These are phyloP conservation scores for Harlomillsia oculata DNA, from an alignment of 1,140 invertebrate species.

Conservation along the genomic window DNA sequence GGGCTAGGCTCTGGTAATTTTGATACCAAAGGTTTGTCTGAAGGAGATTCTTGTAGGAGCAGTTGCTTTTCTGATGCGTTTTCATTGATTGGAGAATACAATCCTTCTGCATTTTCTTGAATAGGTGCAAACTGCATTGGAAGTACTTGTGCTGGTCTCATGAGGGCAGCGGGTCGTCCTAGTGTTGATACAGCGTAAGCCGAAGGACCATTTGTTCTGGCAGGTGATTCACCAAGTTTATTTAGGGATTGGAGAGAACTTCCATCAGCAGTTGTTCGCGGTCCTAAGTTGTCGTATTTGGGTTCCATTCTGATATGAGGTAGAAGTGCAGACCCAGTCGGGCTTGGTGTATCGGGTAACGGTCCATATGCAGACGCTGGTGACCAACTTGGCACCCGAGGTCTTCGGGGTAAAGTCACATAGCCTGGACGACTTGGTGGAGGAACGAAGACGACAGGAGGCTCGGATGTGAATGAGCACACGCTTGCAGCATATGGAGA, in stretches of 20 bases:
- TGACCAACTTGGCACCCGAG: conserved; percentile 64
- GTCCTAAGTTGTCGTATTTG: conserved; percentile 81
- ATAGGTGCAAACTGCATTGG: conserved; percentile 25
- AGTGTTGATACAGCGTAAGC: conserved; percentile 1
- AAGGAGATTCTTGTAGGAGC: conserved; percentile 11
- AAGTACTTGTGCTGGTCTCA: conserved; percentile 6
- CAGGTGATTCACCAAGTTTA: conserved; percentile 24
- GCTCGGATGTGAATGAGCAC: conserved; percentile 24
- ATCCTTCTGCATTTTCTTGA: conserved; percentile 16
- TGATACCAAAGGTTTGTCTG: conserved; percentile 2
- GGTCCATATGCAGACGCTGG: conserved; percentile 34
- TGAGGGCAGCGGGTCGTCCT: conserved; percentile 6
- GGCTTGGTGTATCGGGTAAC: conserved; percentile 44
- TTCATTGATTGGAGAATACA: not conserved
- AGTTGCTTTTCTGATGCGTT: conserved; percentile 4
- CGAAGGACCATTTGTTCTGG: not conserved
- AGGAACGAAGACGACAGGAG: conserved; percentile 43
- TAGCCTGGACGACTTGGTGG: conserved; percentile 52
- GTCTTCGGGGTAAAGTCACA: conserved; percentile 71
- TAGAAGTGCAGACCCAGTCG: conserved; percentile 33
- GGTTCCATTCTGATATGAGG: conserved; percentile 51
- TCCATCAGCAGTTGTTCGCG: conserved; percentile 72
- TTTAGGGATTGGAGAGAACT: conserved; percentile 67
- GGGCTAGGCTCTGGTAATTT: conserved; percentile 16
- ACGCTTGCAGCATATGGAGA: conserved; percentile 25